Conservation (phyloP, 2,797 vertebrate species). For the Sphenopsis melanotis region DNA sequence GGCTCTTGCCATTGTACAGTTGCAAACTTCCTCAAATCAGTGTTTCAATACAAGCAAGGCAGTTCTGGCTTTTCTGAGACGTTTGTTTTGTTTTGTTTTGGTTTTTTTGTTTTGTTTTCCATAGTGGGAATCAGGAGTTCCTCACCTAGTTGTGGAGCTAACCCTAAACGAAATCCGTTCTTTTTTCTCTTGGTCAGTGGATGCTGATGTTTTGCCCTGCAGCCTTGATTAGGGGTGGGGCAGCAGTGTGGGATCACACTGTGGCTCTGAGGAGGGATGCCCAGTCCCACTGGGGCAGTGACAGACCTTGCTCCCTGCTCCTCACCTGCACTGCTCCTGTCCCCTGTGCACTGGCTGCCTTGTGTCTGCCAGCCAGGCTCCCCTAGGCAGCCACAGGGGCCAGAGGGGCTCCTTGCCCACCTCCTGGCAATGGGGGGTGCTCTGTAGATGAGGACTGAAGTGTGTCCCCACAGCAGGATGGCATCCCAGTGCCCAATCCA, state of each 20-base stretch:
- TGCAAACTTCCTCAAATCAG: not conserved
- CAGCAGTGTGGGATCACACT: not conserved
- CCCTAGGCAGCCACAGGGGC: not conserved
- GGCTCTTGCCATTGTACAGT: rapidly evolving
- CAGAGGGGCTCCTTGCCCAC: rapidly evolving
- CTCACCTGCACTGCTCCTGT: rapidly evolving
- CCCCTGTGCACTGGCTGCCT: not conserved
- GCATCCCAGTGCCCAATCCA: not conserved
- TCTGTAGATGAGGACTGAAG: not conserved
- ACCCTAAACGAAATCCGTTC: not conserved
- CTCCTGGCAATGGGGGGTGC: rapidly evolving
- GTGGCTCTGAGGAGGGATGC: not conserved
- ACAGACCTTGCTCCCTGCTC: not conserved
- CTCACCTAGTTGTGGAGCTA: not conserved
- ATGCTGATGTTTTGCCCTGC: not conserved
- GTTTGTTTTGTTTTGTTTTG: not conserved
- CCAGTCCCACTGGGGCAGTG: rapidly evolving
- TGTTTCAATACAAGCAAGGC: not conserved
- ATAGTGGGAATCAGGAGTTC: not conserved
- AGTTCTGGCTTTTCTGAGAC: not conserved
- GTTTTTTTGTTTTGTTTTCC: not conserved
- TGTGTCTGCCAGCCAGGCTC: not conserved
- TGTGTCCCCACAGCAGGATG: not conserved
- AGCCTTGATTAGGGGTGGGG: not conserved
- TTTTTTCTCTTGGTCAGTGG: not conserved